A percentile compares a stretch with the other conserved stretches of the same genome.
Evolutionary conservation across 2,888 invertebrate genomes (phyloP).

Genomic region (Lasiommata megera): DNA sequence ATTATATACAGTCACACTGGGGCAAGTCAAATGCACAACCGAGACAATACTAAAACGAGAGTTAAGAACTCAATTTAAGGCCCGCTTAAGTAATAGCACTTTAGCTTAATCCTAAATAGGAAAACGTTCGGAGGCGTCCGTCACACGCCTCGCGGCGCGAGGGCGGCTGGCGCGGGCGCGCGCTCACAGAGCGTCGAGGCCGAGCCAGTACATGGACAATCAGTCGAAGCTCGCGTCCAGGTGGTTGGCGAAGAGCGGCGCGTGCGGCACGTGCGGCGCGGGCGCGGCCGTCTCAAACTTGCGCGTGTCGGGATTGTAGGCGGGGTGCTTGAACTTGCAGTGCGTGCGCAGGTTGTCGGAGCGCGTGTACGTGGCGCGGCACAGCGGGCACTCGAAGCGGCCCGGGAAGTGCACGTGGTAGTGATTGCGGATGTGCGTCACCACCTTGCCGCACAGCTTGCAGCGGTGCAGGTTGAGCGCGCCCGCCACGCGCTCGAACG

Average conservation of each 20-base stretch:
- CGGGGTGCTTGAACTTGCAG: conserved; percentile 96
- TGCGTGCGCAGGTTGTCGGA: conserved; percentile 96
- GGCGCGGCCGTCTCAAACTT: conserved; percentile 87
- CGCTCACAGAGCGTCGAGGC: conserved; percentile 69
- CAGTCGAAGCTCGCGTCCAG: conserved; percentile 81
- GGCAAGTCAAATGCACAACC: conserved; percentile 80
- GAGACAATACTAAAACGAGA: conserved; percentile 75
- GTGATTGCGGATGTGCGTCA: conserved; percentile 96
- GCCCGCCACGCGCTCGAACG: conserved; percentile 95
- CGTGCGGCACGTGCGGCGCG: conserved; percentile 54
- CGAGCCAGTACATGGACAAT: conserved; percentile 72
- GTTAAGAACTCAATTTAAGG: conserved; percentile 53
- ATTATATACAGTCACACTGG: conserved; percentile 68
- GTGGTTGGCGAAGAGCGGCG: conserved; percentile 80
- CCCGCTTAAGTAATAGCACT: conserved; percentile 80
- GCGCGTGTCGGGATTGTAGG: conserved; percentile 92
- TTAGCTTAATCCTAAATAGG: conserved; percentile 77
- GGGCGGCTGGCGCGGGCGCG: conserved; percentile 46
- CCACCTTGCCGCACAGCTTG: conserved; percentile 96
- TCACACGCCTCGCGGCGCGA: conserved; percentile 51
- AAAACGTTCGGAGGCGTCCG: conserved; percentile 58
- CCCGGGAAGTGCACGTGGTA: conserved; percentile 97
- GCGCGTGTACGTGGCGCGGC: conserved; percentile 94
- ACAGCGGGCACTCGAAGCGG: conserved; percentile 94
- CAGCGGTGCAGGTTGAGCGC: conserved; percentile 96